Conservation (phyloP, 1,140 invertebrate species). For the Lepidostoma basale region DNA sequence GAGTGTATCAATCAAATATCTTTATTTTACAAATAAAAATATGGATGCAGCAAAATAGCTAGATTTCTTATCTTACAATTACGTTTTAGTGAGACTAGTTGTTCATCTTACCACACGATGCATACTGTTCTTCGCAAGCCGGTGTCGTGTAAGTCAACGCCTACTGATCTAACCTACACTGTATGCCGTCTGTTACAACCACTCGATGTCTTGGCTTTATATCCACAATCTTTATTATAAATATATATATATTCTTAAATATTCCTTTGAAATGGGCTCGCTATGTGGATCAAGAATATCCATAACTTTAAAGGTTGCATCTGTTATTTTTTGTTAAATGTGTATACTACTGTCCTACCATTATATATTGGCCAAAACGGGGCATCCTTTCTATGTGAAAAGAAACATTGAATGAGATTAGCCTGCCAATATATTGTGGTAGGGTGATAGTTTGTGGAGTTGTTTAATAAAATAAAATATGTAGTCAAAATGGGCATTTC, state of each 20-base stretch:
- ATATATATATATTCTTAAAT: no score
- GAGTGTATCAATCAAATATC: slow-evolving; percentile 30
- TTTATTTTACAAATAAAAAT: slow-evolving; percentile 45
- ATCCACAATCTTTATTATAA: no score
- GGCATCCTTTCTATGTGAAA: not conserved
- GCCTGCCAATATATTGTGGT: not conserved
- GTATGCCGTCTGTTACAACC: no score
- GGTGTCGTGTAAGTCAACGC: no score
- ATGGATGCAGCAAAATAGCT: slow-evolving; percentile 40
- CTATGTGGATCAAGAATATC: no score
- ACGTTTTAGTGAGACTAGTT: slow-evolving; percentile 38
- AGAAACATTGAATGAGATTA: not conserved
- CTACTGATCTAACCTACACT: no score
- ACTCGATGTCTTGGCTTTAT: no score
- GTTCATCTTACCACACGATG: slow-evolving; percentile 16
- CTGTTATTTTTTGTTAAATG: not conserved
- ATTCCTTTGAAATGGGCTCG: no score
- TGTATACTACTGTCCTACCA: not conserved
- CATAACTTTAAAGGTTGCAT: not conserved
- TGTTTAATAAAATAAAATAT: no score
- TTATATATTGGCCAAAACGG: no score
- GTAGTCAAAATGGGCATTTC: slow-evolving; percentile 2
- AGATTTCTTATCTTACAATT: slow-evolving; percentile 32
- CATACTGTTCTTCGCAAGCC: no score
- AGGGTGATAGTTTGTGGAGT: no score